Conservation (phyloP, 2,888 invertebrate genomes). For the Drosophila nigricruria region DNA sequence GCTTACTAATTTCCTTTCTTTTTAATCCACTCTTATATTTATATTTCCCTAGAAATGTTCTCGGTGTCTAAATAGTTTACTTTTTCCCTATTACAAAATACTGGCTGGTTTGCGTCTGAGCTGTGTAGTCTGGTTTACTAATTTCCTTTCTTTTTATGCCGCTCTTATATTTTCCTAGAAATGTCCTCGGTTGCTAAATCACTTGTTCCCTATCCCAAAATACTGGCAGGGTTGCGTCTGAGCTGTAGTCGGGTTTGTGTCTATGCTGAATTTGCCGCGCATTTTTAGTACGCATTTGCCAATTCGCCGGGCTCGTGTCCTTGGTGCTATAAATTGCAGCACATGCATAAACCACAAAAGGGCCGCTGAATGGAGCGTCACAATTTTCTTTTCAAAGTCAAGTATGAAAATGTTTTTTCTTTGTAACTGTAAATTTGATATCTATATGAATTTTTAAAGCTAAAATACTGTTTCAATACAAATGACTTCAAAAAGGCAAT, state of each 20-base stretch:
- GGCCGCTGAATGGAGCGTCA: not conserved
- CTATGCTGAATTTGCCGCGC: not conserved
- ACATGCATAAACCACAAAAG: not conserved
- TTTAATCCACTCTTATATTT: constrained; percentile 1
- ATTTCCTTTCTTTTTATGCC: not conserved
- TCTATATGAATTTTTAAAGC: not conserved
- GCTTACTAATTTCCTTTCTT: not conserved
- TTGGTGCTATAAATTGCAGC: constrained; percentile 22
- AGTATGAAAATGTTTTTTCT: not conserved
- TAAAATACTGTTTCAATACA: no score
- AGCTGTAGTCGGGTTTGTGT: constrained; percentile 1
- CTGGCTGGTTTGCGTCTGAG: not conserved
- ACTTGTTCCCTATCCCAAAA: not conserved
- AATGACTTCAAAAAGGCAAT: not conserved
- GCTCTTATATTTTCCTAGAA: not conserved
- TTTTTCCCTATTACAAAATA: not conserved
- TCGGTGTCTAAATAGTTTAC: no score
- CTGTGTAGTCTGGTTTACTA: no score
- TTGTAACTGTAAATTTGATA: not conserved
- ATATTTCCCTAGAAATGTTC: not conserved
- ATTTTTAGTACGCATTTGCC: constrained; percentile 6
- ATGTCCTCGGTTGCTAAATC: not conserved
- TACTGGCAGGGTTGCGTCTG: constrained; percentile 2
- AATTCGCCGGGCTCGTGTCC: constrained; percentile 28
- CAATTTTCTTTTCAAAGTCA: not conserved